Conservation (phyloP, 2,888 invertebrate species). For the Helicoverpa assulta region DNA sequence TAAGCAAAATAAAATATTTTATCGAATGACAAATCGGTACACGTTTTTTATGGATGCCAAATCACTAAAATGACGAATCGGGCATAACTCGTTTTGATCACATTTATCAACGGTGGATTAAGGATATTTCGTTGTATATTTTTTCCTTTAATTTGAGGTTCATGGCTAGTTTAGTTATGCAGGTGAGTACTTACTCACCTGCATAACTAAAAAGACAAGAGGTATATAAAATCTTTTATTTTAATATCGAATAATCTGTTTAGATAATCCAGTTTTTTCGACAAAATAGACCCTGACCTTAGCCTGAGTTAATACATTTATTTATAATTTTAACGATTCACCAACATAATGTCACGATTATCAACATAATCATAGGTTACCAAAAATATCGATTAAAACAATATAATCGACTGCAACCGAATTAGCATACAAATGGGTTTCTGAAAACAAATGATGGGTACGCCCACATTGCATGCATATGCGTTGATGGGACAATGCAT, state of each 20-base stretch:
- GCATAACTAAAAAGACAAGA: too few relatives aligned
- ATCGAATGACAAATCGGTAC: too few relatives aligned
- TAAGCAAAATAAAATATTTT: too few relatives aligned
- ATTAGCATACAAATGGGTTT: constrained; percentile 26
- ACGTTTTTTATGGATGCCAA: too few relatives aligned
- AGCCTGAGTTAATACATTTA: not conserved
- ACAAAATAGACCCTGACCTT: constrained; percentile 30
- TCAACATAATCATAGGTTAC: constrained; percentile 30
- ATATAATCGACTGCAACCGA: constrained; percentile 3
- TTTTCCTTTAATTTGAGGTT: constrained; percentile 7
- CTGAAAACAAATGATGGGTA: not conserved
- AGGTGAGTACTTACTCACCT: too few relatives aligned
- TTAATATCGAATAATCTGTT: not conserved
- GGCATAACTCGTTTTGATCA: too few relatives aligned
- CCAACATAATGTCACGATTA: constrained; percentile 29
- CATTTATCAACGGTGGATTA: constrained; percentile 23
- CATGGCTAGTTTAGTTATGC: too few relatives aligned
- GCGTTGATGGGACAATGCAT: constrained; percentile 11
- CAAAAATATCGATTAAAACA: constrained; percentile 28
- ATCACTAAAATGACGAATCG: too few relatives aligned
- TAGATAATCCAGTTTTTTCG: not conserved
- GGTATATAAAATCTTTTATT: not conserved
- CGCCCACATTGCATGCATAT: constrained; percentile 5
- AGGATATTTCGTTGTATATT: constrained; percentile 2
- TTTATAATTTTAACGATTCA: constrained; percentile 17